Conservation (phyloP, 2,113 vertebrate species). For the Taxidea taxus region DNA sequence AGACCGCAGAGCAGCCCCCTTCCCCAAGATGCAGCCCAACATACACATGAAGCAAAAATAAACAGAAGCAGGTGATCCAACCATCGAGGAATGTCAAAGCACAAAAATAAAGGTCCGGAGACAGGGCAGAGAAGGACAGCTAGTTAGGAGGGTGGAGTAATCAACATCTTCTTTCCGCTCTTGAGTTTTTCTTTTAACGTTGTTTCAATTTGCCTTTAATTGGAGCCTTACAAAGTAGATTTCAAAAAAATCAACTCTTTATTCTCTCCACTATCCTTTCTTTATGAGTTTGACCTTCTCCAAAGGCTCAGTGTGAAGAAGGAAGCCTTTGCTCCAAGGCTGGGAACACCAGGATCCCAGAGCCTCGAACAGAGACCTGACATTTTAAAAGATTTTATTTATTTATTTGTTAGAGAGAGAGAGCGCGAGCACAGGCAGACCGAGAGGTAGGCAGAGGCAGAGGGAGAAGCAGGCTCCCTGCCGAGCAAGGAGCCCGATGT, state of each 20-base stretch:
- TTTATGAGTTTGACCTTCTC: conserved; percentile 37
- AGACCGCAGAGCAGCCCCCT: not conserved
- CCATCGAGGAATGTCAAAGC: not conserved
- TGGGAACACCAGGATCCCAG: not conserved
- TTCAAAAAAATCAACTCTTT: not conserved
- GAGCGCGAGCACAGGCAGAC: too few species aligned
- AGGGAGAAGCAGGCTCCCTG: too few species aligned
- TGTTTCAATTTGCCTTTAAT: not conserved
- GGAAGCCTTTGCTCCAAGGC: not conserved
- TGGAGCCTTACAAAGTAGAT: not conserved
- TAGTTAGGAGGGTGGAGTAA: not conserved
- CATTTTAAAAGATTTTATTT: too few species aligned
- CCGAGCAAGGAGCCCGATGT: too few species aligned
- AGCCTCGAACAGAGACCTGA: not conserved
- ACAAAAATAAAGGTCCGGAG: not conserved
- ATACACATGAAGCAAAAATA: rapidly evolving
- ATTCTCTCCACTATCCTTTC: not conserved
- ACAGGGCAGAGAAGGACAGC: not conserved
- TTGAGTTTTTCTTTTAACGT: not conserved
- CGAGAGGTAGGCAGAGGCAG: too few species aligned
- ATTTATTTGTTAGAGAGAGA: too few species aligned
- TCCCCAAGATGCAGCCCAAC: not conserved
- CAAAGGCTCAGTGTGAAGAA: not conserved
- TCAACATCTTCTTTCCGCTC: not conserved
- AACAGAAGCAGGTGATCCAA: not conserved